Evolutionary conservation across 2,113 vertebrate species (phyloP), one percentile per base, ranked within the genome.

Genomic region (Zosterops japonicus): DNA sequence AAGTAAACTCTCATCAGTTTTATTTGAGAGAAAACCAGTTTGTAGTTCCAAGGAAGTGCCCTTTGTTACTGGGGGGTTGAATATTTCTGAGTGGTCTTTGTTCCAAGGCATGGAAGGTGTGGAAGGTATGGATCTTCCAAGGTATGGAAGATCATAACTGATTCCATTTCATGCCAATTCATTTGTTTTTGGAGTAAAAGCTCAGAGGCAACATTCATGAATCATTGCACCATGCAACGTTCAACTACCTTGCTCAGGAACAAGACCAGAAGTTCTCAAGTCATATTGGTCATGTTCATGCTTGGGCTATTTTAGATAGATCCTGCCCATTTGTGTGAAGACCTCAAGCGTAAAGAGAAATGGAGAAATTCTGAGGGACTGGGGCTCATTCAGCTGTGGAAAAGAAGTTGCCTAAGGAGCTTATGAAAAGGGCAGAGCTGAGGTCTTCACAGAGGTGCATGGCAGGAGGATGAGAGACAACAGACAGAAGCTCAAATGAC

Each of bases 131-230:
- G 36, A 39, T 39, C 36, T 39, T 39, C 36, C 36, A 39, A 39
- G 36, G 29, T 55, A 14, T 57, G 77, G 64, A 83, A 72, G 42
- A 35, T 85, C 31, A 18, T 39, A 64, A 76, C 29, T 72, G 29
- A 49, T 80, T 89, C 44, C 8, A n/a, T 81, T 70, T 87, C 21
- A 28, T 71, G n/a, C 11, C 50, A 90, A 5, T 69, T 47, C 57
- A 0, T 39, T 31, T 72, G 14, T 24, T 83, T 88, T 85, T 65
- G 71, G 64, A 92, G 11, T 68, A 29, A 70, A 89, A 64, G 28
- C 0, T 0, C 1, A 2, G 52, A 59, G 56, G 21, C 65, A 63
- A 11, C 9, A 55, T 55, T 60, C 0, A 0, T 53, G 20, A 39
- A 21, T 67, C 23, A 7, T 46, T 39, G 27, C 46, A 46, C 28